Percentiles rank a stretch among this genome's conserved stretches.
Evolutionary conservation across 2,888 invertebrate species (phyloP).

Genomic region (Eumerus sabulonum): DNA sequence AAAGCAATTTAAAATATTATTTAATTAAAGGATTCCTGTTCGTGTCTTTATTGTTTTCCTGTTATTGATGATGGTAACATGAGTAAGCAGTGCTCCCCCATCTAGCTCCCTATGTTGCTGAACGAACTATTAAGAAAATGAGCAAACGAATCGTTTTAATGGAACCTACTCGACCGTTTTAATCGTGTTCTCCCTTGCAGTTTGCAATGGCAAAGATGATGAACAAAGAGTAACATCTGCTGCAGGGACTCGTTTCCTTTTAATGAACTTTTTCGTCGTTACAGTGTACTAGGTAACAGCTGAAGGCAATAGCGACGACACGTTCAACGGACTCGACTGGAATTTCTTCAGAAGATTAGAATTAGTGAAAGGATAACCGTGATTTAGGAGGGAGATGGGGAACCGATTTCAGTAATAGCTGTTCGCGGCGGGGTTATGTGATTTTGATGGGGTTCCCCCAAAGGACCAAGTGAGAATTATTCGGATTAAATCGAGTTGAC

Average conservation of each 20-base stretch:
- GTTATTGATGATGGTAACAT: constrained; percentile 56
- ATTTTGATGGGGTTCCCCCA: too few relatives aligned
- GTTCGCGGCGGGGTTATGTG: too few relatives aligned
- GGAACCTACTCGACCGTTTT: constrained; percentile 42
- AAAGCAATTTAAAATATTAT: constrained; percentile 67
- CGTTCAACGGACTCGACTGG: too few relatives aligned
- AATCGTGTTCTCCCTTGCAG: constrained; percentile 32
- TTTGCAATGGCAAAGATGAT: not conserved
- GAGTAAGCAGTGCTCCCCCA: not conserved
- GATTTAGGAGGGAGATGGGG: too few relatives aligned
- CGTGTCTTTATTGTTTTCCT: constrained; percentile 48
- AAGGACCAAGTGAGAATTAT: too few relatives aligned
- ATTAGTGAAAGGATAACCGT: too few relatives aligned
- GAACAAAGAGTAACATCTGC: constrained; percentile 28
- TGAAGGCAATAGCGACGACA: too few relatives aligned
- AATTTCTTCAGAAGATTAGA: too few relatives aligned
- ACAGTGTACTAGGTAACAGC: too few relatives aligned
- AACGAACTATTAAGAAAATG: constrained; percentile 1
- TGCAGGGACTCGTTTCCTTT: constrained; percentile 16
- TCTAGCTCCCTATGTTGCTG: not conserved
- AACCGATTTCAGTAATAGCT: too few relatives aligned
- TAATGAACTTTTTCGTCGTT: not conserved
- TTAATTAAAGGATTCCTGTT: constrained; percentile 63
- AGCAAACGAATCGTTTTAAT: constrained; percentile 22
- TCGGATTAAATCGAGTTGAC: too few relatives aligned